Base-by-base conservation (phyloP, 1,140 invertebrate genomes). In the Pseudomyrmex flavicornis region DNA sequence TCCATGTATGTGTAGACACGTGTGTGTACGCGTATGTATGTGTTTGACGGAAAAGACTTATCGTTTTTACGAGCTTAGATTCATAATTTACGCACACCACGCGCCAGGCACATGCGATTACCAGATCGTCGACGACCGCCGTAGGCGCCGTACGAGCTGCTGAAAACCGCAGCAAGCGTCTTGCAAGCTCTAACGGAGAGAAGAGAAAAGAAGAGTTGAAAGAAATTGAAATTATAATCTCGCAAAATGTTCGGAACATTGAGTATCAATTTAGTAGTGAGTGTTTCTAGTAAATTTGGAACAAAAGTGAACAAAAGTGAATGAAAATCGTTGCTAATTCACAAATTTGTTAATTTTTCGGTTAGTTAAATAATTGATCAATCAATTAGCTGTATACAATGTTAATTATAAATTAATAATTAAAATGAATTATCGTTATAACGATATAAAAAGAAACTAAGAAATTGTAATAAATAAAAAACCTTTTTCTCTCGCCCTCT, bases 51-150 rank as follows among this genome's bases (percentile, higher is more conserved):
- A 70, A 77, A 61, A 15, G 48, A 44, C 73, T 88, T 75, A 84
- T 88, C 86, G 54, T 80, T 35, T 72, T 84, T 54, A 66, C 85
- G 65, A 80, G 85, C 44, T 48, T 72, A 59, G 66, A 46, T 22
- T 58, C 62, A 59, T 84, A 88, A 87, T 87, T 84, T 75, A 52
- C 63, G 56, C 82, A 22, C 50, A 44, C 63, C 59, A 70, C 66
- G 56, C 70, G 50, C 52, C 4, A 72, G 52, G 54, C 54, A 56
- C 72, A 82, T 56, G 56, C 85, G 62, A 79, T 84, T 69, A 62
- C 58, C 82, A 88, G 73, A 87, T 65, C 65, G 52, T 74, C 73
- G 52, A 61, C 48, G 68, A 70, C 68, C 61, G 69, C 44, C 62
- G 85, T 15, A 52, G 69, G 58, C 61, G 69, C 44, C 62, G 82